Evolutionary conservation across 2,113 vertebrate species (phyloP).

Genomic region (Silurus glanis): DNA sequence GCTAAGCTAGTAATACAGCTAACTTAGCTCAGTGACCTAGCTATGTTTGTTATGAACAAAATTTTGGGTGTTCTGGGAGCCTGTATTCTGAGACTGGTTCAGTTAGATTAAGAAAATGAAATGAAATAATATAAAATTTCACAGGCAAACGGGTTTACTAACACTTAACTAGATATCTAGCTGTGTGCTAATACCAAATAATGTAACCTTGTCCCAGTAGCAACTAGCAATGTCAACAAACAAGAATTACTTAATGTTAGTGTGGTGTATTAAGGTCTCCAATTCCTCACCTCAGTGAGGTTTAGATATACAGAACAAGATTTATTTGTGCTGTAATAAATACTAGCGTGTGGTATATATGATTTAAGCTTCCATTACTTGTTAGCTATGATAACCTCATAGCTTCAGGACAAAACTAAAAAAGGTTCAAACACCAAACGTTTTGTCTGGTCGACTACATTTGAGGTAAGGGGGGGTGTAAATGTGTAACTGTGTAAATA

Average conservation of each 20-base stretch:
- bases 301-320: background rate
- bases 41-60: background rate
- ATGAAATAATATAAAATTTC: background rate
- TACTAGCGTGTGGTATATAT: background rate
- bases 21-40: background rate
- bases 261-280: background rate
- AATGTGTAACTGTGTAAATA: background rate
- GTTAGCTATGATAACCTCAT: background rate
- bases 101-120: background rate
- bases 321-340: background rate
- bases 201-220: no score
- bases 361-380: background rate
- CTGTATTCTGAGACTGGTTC: background rate
- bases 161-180: background rate
- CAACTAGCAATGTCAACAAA: background rate
- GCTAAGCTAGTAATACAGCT: background rate
- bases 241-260: background rate
- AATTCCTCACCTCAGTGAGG: background rate
- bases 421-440: background rate
- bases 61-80: background rate
- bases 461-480: background rate
- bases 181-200: background rate
- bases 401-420: slow-evolving; percentile 6
- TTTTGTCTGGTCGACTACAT: slow-evolving; percentile 8
- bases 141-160: background rate